Evolutionary conservation across 2,113 vertebrate species (phyloP).

Genomic region (Tautogolabrus adspersus): DNA sequence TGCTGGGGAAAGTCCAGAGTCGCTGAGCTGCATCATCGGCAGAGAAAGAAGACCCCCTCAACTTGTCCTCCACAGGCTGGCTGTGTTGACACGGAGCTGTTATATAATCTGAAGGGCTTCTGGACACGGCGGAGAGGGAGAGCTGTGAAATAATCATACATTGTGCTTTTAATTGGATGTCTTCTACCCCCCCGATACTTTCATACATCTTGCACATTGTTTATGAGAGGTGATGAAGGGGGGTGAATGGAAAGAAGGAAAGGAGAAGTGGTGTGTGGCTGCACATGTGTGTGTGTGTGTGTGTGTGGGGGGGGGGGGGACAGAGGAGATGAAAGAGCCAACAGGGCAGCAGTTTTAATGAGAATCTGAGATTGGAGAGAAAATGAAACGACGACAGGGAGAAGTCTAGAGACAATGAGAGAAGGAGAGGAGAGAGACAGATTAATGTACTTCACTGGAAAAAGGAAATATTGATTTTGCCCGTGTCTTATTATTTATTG

Average conservation of each 20-base stretch:
- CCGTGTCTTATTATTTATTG: conserved; percentile 21
- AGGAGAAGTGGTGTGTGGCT: conserved; percentile 23
- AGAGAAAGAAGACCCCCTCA: conserved; percentile 71
- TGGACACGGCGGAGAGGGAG: conserved; percentile 37
- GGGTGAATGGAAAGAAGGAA: conserved; percentile 40
- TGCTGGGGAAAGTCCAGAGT: conserved; percentile 80
- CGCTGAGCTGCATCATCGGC: conserved; percentile 73
- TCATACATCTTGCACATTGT: conserved; percentile 73
- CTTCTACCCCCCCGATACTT: conserved; percentile 59
- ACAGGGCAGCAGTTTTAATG: conserved; percentile 70
- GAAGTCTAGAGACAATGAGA: conserved; percentile 52
- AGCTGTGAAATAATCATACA: conserved; percentile 72
- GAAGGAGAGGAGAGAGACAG: background rate
- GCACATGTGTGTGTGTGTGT: conserved; percentile 17
- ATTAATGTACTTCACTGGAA: conserved; percentile 26
- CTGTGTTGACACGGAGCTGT: conserved; percentile 75
- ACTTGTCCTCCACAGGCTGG: conserved; percentile 76
- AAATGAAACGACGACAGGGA: conserved; percentile 62
- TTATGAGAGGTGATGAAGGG: conserved; percentile 55
- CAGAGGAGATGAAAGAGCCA: conserved; percentile 42
- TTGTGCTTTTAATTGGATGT: conserved; percentile 83
- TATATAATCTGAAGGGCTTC: conserved; percentile 77
- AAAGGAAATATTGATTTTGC: conserved; percentile 39
- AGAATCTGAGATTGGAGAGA: conserved; percentile 64
- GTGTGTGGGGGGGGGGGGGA: background rate